phyloP scores from a whole-genome alignment of 1,140 invertebrate species.

The Cyphomyrmex costatus region DNA sequence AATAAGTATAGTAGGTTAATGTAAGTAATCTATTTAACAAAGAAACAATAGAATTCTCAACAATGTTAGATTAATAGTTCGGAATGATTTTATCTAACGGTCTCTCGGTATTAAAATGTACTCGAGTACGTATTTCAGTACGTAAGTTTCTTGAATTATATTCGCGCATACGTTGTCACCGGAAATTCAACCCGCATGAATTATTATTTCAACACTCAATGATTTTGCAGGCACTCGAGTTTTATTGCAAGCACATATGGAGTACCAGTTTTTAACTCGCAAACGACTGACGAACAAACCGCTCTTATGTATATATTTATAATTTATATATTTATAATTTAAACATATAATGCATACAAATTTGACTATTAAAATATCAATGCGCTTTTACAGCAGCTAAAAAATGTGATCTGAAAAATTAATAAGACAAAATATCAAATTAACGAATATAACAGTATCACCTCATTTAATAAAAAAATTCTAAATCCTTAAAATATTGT shows the following conservation, averaged over 20 bases:
- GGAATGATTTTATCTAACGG: neutral
- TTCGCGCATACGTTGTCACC: neutral
- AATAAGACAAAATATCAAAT: neutral
- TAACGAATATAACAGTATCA: neutral
- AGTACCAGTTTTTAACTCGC: conserved; percentile 24
- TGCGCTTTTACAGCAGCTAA: neutral
- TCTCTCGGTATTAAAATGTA: neutral
- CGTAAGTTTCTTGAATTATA: conserved; percentile 18
- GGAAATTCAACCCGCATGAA: conserved; percentile 51
- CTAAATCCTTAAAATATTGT: neutral
- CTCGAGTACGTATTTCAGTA: conserved; percentile 15
- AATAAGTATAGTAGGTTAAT: neutral
- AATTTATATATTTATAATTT: no score
- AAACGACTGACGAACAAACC: conserved; percentile 31
- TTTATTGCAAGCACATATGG: neutral
- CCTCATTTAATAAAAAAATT: neutral
- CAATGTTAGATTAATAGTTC: conserved; percentile 14
- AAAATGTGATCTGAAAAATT: neutral
- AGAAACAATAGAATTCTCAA: neutral
- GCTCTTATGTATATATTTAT: neutral
- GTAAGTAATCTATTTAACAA: neutral
- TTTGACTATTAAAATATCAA: conserved; percentile 5
- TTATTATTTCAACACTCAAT: conserved; percentile 53
- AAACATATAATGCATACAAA: neutral
- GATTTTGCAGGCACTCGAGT: conserved; percentile 28